These are phyloP conservation scores for Tringa solitaria DNA, from an alignment of 2,113 vertebrate genomes.

Conservation along the genomic window DNA sequence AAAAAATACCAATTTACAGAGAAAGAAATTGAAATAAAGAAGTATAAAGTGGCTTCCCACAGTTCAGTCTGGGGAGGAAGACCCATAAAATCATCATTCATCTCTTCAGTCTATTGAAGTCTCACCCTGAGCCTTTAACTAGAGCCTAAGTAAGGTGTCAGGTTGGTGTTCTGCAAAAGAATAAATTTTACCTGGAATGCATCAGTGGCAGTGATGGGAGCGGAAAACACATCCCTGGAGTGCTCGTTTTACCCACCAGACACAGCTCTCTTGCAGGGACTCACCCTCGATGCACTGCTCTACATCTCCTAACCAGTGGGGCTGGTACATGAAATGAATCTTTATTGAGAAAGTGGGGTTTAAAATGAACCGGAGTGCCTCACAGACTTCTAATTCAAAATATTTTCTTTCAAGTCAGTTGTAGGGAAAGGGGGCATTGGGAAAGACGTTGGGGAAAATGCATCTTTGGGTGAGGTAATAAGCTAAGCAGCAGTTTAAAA, in stretches of 20 bases:
- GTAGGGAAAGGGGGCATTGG: not conserved
- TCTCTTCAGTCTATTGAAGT: not conserved
- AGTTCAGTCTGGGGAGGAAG: not conserved
- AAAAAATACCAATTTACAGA: not conserved
- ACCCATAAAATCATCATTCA: not conserved
- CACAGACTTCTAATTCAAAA: not conserved
- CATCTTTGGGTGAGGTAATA: not conserved
- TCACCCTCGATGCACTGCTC: not conserved
- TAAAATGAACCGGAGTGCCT: not conserved
- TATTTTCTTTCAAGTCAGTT: not conserved
- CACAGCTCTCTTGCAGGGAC: not conserved
- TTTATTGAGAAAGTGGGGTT: not conserved
- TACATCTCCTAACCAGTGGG: not conserved
- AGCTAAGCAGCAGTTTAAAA: not conserved
- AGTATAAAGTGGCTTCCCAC: not conserved
- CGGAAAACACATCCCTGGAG: not conserved
- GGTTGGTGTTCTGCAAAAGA: not conserved
- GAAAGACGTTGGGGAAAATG: not conserved
- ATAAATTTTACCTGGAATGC: not conserved
- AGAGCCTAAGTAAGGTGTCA: not conserved
- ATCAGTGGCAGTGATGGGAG: not conserved
- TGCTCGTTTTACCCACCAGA: not conserved
- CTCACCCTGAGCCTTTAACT: not conserved
- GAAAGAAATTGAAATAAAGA: not conserved
- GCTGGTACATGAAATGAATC: not conserved